These are phyloP conservation scores for Arion vulgaris DNA, from an alignment of 1,140 invertebrate species.

Conservation along the genomic window DNA sequence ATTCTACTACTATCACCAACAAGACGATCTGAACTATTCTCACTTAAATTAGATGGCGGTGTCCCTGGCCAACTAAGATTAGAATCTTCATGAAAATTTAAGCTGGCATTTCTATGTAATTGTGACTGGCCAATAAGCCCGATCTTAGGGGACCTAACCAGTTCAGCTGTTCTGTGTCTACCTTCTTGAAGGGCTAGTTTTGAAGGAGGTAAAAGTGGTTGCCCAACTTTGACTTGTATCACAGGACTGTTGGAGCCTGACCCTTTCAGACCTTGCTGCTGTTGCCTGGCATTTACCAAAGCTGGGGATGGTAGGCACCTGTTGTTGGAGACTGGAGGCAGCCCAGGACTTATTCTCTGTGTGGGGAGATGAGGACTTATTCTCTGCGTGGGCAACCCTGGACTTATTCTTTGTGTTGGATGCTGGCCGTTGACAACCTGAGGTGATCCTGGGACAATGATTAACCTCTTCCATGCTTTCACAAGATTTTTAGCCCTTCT, in stretches of 20 bases:
- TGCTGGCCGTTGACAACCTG: conserved; percentile 36
- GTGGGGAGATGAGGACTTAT: conserved; percentile 28
- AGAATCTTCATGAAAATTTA: conserved; percentile 31
- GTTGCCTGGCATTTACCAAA: conserved; percentile 9
- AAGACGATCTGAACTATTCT: conserved; percentile 39
- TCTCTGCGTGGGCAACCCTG: conserved; percentile 28
- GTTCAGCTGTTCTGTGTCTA: not conserved
- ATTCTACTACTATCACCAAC: conserved; percentile 29
- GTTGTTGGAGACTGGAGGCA: conserved; percentile 14
- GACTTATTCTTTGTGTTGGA: conserved; percentile 22
- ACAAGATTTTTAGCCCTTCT: conserved; percentile 34
- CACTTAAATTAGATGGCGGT: conserved; percentile 33
- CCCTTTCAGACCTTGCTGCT: not conserved
- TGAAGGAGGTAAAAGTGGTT: conserved; percentile 4
- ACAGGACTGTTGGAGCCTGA: not conserved
- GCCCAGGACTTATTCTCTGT: conserved; percentile 30
- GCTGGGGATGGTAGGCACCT: conserved; percentile 33
- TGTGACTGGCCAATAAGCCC: not conserved
- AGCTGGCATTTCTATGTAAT: not conserved
- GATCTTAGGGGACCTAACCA: conserved; percentile 2
- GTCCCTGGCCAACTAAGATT: conserved; percentile 41
- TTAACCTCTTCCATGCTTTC: conserved; percentile 36
- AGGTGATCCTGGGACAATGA: conserved; percentile 18
- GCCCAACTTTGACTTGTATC: conserved; percentile 2
- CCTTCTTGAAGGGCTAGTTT: not conserved